Evolutionary conservation across 2,888 invertebrate genomes (phyloP).

Genomic region (Zygaena filipendulae): DNA sequence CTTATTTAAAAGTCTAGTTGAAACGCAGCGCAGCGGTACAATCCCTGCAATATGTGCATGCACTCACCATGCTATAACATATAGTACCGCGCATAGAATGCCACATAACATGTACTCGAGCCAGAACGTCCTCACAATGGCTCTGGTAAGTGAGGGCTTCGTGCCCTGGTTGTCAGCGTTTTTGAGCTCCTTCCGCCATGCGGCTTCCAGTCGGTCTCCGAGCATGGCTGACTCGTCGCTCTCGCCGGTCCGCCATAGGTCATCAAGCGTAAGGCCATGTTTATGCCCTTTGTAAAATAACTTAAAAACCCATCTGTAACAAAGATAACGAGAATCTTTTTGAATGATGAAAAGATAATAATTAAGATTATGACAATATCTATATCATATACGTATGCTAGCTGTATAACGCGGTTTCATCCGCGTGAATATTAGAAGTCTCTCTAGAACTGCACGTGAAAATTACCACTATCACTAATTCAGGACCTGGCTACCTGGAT

Average conservation of each 20-base stretch:
- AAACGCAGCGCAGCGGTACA: too few species aligned
- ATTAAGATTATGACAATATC: too few species aligned
- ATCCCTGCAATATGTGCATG: too few species aligned
- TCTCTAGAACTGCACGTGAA: too few species aligned
- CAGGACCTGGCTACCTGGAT: too few species aligned
- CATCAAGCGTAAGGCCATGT: slow-evolving; percentile 71
- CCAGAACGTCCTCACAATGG: slow-evolving; percentile 71
- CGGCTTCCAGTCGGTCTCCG: slow-evolving; percentile 73
- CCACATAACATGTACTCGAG: slow-evolving; percentile 71
- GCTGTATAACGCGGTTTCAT: too few species aligned
- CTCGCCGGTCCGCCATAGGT: slow-evolving; percentile 72
- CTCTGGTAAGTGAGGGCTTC: slow-evolving; percentile 70
- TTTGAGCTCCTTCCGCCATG: slow-evolving; percentile 71
- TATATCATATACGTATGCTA: too few species aligned
- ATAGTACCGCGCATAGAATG: slow-evolving; percentile 63
- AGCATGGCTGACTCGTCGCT: slow-evolving; percentile 73
- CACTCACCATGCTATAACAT: slow-evolving; percentile 70
- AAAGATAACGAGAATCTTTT: too few species aligned
- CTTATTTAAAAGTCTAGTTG: too few species aligned
- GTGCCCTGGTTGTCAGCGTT: slow-evolving; percentile 50
- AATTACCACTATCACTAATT: too few species aligned
- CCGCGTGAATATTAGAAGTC: too few species aligned
- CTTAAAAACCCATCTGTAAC: slow-evolving; percentile 74
- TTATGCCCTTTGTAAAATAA: slow-evolving; percentile 73
- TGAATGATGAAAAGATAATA: too few species aligned